Conservation (phyloP, 2,797 vertebrate species). For the Aratinga solstitialis region DNA sequence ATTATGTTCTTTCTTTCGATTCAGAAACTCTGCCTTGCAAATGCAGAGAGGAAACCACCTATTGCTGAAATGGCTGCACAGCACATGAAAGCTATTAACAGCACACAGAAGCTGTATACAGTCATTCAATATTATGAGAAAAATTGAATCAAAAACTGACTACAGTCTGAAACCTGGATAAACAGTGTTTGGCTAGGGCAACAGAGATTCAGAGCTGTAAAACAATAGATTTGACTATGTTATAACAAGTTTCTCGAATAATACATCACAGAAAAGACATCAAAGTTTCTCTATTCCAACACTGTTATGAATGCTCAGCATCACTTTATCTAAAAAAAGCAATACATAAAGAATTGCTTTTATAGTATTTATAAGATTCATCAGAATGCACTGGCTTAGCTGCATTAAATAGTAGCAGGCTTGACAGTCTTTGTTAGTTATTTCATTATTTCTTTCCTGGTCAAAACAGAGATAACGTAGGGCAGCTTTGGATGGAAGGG, state of each 20-base stretch:
- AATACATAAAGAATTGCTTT: neutral
- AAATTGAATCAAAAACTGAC: neutral
- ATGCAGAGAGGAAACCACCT: neutral
- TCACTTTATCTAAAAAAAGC: neutral
- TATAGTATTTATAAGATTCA: neutral
- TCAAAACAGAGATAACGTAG: neutral
- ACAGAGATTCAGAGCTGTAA: neutral
- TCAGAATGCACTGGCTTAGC: neutral
- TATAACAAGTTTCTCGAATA: neutral
- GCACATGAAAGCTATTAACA: neutral
- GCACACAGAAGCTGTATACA: neutral
- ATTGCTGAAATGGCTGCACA: neutral
- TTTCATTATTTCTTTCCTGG: neutral
- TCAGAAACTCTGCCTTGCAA: neutral
- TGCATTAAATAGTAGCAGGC: neutral
- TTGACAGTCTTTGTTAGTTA: neutral
- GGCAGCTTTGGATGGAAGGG: rapidly evolving
- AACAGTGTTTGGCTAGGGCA: neutral
- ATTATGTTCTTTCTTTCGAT: neutral
- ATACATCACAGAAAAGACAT: neutral
- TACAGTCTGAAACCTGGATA: neutral
- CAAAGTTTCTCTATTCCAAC: neutral
- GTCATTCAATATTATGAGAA: neutral
- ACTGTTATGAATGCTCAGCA: neutral
- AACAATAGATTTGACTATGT: neutral